Conservation (phyloP, 2,888 invertebrate genomes). For the Cantharis flavilabris region DNA sequence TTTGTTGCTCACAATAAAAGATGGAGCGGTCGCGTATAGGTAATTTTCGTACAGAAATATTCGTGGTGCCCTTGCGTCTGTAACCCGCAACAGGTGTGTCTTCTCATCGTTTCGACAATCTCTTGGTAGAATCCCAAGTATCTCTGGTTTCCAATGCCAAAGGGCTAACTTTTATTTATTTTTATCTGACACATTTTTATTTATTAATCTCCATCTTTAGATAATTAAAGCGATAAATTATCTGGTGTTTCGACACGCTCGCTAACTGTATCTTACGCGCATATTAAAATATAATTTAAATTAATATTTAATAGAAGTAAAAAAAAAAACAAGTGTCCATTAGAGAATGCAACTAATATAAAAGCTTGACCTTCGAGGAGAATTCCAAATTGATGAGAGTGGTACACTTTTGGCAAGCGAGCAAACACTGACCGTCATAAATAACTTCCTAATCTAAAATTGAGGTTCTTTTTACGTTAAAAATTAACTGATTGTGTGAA, state of each 20-base stretch:
- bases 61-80: constrained; percentile 41
- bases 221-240: constrained; percentile 35
- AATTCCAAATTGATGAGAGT: constrained; percentile 29
- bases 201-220: constrained; percentile 22
- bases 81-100: constrained; percentile 30
- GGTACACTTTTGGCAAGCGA: constrained; percentile 27
- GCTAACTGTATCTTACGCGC: constrained; percentile 31
- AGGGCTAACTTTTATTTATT: constrained; percentile 29
- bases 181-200: constrained; percentile 29
- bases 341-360: constrained; percentile 23
- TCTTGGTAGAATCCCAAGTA: constrained; percentile 14
- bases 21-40: constrained; percentile 16
- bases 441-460: constrained; percentile 18
- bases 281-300: background rate
- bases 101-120: constrained; percentile 4
- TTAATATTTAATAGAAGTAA: background rate
- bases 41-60: constrained; percentile 34
- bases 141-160: constrained; percentile 34
- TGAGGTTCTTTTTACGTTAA: background rate
- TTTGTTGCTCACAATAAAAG: constrained; percentile 8
- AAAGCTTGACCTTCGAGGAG: constrained; percentile 23
- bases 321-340: constrained; percentile 2
- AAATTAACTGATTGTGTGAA: background rate
- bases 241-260: constrained; percentile 32
- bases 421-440: constrained; percentile 16